These are phyloP conservation scores for Siphamia tubifer DNA, from an alignment of 2,113 vertebrate species.

Conservation along the genomic window DNA sequence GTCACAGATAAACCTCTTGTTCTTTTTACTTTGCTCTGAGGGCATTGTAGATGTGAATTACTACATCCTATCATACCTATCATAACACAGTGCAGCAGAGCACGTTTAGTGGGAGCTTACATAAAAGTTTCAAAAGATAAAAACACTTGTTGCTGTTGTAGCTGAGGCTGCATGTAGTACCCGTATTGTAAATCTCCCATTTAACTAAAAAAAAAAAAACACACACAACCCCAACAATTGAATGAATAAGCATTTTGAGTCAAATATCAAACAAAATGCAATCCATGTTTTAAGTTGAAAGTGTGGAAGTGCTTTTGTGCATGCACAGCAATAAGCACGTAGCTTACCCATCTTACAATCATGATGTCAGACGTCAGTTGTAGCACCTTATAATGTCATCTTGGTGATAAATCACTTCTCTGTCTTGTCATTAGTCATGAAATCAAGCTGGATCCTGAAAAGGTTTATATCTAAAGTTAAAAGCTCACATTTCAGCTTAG, in stretches of 20 bases:
- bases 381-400: constrained; percentile 44
- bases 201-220: not conserved
- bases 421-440: not conserved
- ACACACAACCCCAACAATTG: not conserved
- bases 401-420: not conserved
- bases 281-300: not conserved
- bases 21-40: not conserved
- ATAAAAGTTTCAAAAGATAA: not conserved
- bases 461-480: constrained; percentile 35
- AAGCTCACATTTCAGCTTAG: constrained; percentile 60
- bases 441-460: constrained; percentile 23
- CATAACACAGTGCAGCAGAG: not conserved
- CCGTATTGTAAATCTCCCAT: not conserved
- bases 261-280: not conserved
- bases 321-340: constrained; percentile 14
- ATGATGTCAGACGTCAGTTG: constrained; percentile 20
- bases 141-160: constrained; percentile 23
- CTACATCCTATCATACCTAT: not conserved
- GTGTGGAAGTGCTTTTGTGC: constrained; percentile 4
- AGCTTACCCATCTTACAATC: not conserved
- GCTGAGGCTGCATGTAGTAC: constrained; percentile 31
- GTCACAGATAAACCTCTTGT: not conserved
- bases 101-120: not conserved
- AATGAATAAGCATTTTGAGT: not conserved
- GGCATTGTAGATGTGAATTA: not conserved